phyloP scores from a whole-genome alignment of 2,888 invertebrate genomes.

The Sminthurinus aureus region DNA sequence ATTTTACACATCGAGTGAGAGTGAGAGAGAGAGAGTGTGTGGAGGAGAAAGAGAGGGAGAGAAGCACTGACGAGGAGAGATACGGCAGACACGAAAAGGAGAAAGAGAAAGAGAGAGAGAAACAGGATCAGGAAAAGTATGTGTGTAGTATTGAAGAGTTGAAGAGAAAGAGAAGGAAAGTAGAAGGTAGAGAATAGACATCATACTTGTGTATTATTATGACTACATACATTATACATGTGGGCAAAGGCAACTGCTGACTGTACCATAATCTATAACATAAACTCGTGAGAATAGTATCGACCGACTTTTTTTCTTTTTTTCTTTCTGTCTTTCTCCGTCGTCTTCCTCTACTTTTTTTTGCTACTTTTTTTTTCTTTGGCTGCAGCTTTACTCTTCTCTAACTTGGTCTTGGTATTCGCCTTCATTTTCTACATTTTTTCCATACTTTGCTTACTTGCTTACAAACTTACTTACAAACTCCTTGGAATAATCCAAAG shows the following conservation, averaged over 20 bases:
- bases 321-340: neutral
- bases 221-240: too few species aligned
- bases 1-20: neutral
- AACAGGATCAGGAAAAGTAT: too few species aligned
- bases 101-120: too few species aligned
- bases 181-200: too few species aligned
- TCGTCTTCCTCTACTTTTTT: neutral
- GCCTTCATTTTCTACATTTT: neutral
- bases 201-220: too few species aligned
- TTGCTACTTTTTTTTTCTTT: slow-evolving; percentile 2
- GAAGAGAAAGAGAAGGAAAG: too few species aligned
- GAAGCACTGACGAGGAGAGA: neutral
- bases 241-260: too few species aligned
- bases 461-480: too few species aligned
- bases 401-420: neutral
- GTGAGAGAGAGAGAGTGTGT: neutral
- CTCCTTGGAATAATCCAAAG: neutral
- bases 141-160: too few species aligned
- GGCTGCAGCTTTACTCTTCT: neutral
- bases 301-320: neutral
- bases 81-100: neutral
- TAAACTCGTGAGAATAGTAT: neutral
- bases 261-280: too few species aligned
- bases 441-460: neutral
- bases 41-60: too few species aligned